A percentile compares a stretch with the other conserved stretches of the same genome.
These are phyloP conservation scores for Osmerus mordax DNA, from an alignment of 2,113 vertebrate species.

Conservation along the genomic window DNA sequence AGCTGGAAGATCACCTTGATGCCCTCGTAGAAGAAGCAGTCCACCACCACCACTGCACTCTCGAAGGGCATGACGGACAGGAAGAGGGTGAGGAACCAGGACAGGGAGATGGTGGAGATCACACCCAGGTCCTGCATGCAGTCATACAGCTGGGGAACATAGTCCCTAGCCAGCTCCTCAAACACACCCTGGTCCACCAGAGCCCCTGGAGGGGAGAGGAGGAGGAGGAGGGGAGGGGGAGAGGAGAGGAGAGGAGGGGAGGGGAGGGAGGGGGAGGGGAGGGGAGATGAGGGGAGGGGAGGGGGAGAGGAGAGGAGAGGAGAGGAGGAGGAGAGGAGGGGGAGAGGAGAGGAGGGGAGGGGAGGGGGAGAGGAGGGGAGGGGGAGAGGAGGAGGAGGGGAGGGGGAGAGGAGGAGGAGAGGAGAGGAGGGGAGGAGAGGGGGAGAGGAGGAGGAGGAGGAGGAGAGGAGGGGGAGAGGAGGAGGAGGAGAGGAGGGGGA, in stretches of 20 bases:
- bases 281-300: slow-evolving; percentile 1
- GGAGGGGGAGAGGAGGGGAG: background rate
- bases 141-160: slow-evolving; percentile 95
- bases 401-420: background rate
- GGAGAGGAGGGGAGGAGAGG: background rate
- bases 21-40: slow-evolving; percentile 99
- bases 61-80: slow-evolving; percentile 98
- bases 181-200: slow-evolving; percentile 98
- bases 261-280: no score
- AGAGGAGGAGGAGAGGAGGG: background rate
- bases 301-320: no score
- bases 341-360: background rate
- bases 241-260: background rate
- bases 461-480: no score
- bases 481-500: no score
- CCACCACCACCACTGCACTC: slow-evolving; percentile 95
- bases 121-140: slow-evolving; percentile 98
- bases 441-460: slow-evolving; percentile 7
- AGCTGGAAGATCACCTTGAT: slow-evolving; percentile 99
- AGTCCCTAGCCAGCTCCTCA: slow-evolving; percentile 90
- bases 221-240: background rate
- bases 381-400: background rate
- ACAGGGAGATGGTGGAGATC: slow-evolving; percentile 97
- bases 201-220: slow-evolving; percentile 75
- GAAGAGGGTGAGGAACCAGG: slow-evolving; percentile 98